These are phyloP conservation scores for Eclectus roratus DNA, from an alignment of 2,113 vertebrate species.

Conservation along the genomic window DNA sequence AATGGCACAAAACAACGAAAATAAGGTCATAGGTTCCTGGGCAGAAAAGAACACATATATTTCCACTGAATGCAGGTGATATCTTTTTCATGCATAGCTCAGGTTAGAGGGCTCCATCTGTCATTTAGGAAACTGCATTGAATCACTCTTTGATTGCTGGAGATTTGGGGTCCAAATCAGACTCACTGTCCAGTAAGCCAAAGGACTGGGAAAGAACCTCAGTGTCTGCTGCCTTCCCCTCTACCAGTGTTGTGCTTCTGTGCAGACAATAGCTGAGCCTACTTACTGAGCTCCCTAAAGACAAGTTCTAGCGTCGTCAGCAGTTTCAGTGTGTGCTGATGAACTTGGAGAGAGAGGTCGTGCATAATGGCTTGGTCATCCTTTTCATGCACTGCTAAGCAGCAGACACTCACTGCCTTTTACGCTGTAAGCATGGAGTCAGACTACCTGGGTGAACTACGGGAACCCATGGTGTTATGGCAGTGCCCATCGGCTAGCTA, in stretches of 20 bases:
- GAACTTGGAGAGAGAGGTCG: not conserved
- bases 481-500: accelerated
- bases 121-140: not conserved
- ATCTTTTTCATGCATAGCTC: not conserved
- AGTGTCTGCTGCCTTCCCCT: not conserved
- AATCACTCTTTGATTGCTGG: not conserved
- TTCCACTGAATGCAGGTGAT: not conserved
- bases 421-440: not conserved
- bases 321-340: not conserved
- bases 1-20: not conserved
- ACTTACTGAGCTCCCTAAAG: not conserved
- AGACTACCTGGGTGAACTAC: not conserved
- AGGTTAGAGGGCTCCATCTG: not conserved
- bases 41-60: not conserved
- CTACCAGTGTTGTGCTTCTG: not conserved
- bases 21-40: not conserved
- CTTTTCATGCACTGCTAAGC: not conserved
- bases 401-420: not conserved
- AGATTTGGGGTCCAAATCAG: not conserved
- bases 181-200: not conserved
- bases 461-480: accelerated
- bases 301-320: not conserved
- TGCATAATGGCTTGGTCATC: not conserved
- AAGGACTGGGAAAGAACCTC: not conserved
- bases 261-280: not conserved